Evolutionary conservation across 1,140 invertebrate genomes (phyloP), one percentile per base, ranked within the genome.

Genomic region (Orchestia grillus): DNA sequence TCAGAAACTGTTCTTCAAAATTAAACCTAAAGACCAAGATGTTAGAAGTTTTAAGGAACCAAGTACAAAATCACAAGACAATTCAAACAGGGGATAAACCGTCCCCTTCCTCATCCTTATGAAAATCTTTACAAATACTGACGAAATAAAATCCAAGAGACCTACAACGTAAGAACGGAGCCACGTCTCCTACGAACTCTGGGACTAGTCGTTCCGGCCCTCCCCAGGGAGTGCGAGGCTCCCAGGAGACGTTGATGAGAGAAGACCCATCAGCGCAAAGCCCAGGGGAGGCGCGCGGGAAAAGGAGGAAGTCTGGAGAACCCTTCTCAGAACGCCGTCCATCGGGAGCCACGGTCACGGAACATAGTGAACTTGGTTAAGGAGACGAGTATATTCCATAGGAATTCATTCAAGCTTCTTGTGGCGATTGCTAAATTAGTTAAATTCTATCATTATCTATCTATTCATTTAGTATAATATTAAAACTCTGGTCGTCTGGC

Each of bases 181-280:
- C 88, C 23, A 44, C 88, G 88, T 42, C 41, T 42, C 15, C 41
- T 8, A 41, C 41, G 23, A 77, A 77, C 62, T 77, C 62, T 77
- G 62, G 11, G 62, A 77, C 15, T 77, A 77, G 62, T 77, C 28
- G 62, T 77, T 77, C 62, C 11, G 62, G 28, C 62, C 15, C 36
- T 90, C 88, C 88, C 88, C 3, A 44, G 43, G 88, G 88, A 15
- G 28, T 42, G 41, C 88, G 88, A 41, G 42, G 88, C 42, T 41
- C 88, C 88, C 41, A 90, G 88, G 15, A 90, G 16, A 44, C 62
- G 88, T 44, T 90, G 88, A 90, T 90, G 88, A 90, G 88, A 90
- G 88, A 44, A 90, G 88, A 90, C 41, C 88, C 88, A 90, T 90
- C 88, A 90, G 88, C 88, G 41, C 88, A 41, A 90, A 44, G 43